Conservation (phyloP, 2,113 vertebrate species). For the Hiodon alosoides region DNA sequence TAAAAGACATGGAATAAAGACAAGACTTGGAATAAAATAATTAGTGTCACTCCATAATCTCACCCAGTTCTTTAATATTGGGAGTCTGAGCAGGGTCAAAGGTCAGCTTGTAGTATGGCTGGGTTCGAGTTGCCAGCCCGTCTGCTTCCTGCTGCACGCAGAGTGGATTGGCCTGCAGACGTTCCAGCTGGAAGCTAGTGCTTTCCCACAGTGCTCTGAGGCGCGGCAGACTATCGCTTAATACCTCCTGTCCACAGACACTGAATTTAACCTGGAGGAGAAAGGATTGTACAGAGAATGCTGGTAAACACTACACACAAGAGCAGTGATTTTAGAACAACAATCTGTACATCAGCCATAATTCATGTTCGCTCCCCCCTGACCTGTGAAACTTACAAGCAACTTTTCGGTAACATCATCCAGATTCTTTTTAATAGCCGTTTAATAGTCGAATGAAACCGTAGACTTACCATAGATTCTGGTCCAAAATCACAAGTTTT, state of each 20-base stretch:
- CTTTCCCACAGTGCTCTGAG: conserved; percentile 81
- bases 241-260: conserved; percentile 61
- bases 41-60: conserved; percentile 18
- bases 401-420: too few relatives aligned
- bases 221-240: conserved; percentile 59
- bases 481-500: conserved; percentile 65
- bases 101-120: conserved; percentile 68
- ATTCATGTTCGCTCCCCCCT: too few relatives aligned
- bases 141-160: conserved; percentile 72
- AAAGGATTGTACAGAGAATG: not conserved
- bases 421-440: too few relatives aligned
- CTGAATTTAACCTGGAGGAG: conserved; percentile 60
- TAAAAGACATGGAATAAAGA: not conserved
- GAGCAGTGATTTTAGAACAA: too few relatives aligned
- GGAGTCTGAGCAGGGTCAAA: conserved; percentile 60
- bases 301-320: too few relatives aligned
- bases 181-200: conserved; percentile 82
- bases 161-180: conserved; percentile 67
- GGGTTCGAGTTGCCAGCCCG: conserved; percentile 61
- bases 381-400: too few relatives aligned
- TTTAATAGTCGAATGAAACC: too few relatives aligned
- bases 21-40: not conserved
- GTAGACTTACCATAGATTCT: conserved; percentile 63
- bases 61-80: conserved; percentile 53
- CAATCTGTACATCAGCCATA: too few relatives aligned